Conservation (phyloP, 37 sponge, comb jelly and placozoan species). For the Halichondria panicea region DNA sequence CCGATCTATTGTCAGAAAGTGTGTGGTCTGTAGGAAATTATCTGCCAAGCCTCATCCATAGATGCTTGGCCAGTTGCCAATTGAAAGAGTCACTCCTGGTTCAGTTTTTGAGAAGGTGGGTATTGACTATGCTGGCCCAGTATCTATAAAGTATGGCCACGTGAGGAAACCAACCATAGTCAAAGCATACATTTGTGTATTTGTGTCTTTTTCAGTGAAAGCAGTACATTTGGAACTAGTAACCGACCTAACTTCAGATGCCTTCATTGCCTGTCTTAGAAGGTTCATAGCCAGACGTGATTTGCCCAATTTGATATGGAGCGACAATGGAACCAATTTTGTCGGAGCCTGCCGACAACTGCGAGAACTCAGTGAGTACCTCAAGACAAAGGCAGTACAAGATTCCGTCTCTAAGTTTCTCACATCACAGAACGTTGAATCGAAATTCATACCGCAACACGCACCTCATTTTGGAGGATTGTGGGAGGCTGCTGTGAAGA, state of each 20-base stretch:
- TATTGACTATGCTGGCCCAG: too few species aligned
- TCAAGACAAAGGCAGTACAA: conserved; percentile 2
- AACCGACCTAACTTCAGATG: too few species aligned
- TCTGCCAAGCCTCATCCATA: conserved; percentile 1
- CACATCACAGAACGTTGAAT: conserved; percentile 9
- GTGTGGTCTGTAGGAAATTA: neutral
- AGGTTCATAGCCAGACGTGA: conserved; percentile 28
- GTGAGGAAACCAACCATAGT: conserved; percentile 16
- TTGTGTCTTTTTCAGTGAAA: too few species aligned
- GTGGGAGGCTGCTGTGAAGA: conserved; percentile 21
- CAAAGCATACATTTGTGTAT: conserved; percentile 13
- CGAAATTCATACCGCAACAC: conserved; percentile 19
- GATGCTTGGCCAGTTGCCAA: conserved; percentile 21
- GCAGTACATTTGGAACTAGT: too few species aligned
- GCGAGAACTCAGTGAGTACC: conserved; percentile 6
- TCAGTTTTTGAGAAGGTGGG: neutral
- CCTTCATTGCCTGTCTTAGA: too few species aligned
- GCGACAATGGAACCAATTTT: too few species aligned
- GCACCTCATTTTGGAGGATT: too few species aligned
- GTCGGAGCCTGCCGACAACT: conserved; percentile 33
- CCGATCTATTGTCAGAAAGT: conserved; percentile 3
- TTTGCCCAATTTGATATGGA: conserved; percentile 17
- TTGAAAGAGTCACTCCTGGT: conserved; percentile 9
- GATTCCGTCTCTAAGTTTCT: conserved; percentile 8
- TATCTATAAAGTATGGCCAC: conserved; percentile 10